phyloP scores from a whole-genome alignment of 2,888 invertebrate species.

The Tuberolachnus salignus region DNA sequence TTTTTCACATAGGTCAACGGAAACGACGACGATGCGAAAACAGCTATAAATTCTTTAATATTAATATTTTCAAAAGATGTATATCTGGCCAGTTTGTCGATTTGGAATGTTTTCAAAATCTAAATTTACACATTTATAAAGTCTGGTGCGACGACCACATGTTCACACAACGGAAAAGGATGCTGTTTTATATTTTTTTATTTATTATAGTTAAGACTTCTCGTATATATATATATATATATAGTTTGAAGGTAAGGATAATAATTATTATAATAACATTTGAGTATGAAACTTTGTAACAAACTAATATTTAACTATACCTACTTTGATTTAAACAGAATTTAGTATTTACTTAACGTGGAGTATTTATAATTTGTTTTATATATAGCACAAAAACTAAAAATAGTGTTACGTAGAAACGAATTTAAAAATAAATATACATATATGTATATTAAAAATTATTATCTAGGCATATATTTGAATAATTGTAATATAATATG shows the following conservation, averaged over 20 bases:
- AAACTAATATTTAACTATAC: no score
- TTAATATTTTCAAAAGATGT: constrained; percentile 54
- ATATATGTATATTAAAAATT: no score
- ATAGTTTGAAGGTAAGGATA: constrained; percentile 19
- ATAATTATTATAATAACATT: constrained; percentile 22
- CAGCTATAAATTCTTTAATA: constrained; percentile 41
- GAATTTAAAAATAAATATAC: no score
- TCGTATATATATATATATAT: neutral
- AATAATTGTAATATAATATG: no score
- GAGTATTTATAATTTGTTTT: no score
- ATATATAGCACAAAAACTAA: no score
- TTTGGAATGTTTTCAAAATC: constrained; percentile 55
- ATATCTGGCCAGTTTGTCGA: constrained; percentile 54
- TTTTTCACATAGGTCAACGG: constrained; percentile 37
- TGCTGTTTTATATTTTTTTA: constrained; percentile 39
- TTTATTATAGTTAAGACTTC: constrained; percentile 11
- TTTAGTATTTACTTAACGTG: no score
- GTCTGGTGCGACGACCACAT: constrained; percentile 52
- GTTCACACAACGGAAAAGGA: constrained; percentile 51
- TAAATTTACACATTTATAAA: constrained; percentile 52
- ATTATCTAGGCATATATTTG: no score
- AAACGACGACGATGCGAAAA: constrained; percentile 46
- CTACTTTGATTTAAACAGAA: no score
- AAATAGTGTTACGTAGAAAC: no score
- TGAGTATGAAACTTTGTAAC: neutral